These are phyloP conservation scores for Myripristis jacobus DNA, from an alignment of 2,797 vertebrate genomes.

Conservation along the genomic window DNA sequence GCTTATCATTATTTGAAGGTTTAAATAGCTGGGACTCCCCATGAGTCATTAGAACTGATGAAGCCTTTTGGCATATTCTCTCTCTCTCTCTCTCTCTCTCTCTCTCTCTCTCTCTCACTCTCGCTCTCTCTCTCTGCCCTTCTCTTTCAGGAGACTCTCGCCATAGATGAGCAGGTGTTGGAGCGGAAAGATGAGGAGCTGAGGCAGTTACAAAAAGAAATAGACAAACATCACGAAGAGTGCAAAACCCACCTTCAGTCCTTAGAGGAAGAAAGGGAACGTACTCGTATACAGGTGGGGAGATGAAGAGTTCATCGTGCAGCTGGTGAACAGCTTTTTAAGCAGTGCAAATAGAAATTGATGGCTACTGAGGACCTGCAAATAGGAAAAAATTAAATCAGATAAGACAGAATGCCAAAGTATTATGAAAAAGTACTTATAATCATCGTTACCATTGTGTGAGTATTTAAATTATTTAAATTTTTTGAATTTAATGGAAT, in stretches of 20 bases:
- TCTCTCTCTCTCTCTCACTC: background rate
- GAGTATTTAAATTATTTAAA: background rate
- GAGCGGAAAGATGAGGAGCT: conserved; percentile 84
- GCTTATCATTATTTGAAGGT: too few species aligned
- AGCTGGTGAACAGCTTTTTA: background rate
- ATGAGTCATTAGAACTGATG: too few species aligned
- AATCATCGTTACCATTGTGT: background rate
- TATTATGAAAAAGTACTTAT: background rate
- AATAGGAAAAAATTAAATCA: background rate
- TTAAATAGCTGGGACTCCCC: too few species aligned
- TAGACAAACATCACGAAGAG: conserved; percentile 80
- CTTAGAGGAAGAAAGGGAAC: conserved; percentile 83
- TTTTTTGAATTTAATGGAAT: background rate
- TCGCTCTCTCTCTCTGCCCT: background rate
- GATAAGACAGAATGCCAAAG: background rate
- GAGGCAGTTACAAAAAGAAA: conserved; percentile 77
- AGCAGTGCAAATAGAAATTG: background rate
- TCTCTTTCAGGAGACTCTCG: conserved; percentile 80
- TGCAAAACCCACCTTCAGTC: conserved; percentile 71
- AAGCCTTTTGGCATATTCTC: too few species aligned
- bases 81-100: too few species aligned
- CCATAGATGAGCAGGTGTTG: conserved; percentile 79
- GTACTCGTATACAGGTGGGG: conserved; percentile 84
- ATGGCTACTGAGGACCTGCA: background rate
- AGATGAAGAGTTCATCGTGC: background rate